Conservation (phyloP, 2,797 vertebrate species). For the Cyclura pinguis region DNA sequence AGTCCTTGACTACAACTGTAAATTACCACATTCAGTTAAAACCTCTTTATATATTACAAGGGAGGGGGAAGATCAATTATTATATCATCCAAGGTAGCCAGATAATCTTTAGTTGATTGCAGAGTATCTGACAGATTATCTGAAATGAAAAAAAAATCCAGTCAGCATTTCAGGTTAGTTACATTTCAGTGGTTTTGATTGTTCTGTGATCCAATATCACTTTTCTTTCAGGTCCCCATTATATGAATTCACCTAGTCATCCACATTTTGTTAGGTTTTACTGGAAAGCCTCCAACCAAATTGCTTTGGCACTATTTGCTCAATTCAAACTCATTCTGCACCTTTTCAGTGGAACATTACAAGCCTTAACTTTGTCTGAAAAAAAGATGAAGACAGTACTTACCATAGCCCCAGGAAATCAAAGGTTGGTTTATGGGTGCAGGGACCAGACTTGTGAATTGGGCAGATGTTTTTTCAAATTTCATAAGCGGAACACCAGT, state of each 20-base stretch:
- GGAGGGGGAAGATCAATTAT: constrained; percentile 75
- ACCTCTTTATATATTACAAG: constrained; percentile 56
- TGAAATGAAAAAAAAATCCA: background rate
- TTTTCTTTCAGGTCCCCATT: background rate
- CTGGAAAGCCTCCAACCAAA: background rate
- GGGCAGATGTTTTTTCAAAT: constrained; percentile 68
- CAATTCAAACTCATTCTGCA: background rate
- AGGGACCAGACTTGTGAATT: constrained; percentile 57
- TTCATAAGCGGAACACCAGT: constrained; percentile 78
- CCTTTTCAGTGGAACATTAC: background rate
- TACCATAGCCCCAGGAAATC: constrained; percentile 73
- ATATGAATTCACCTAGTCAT: background rate
- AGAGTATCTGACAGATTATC: constrained; percentile 69
- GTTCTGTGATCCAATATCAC: background rate
- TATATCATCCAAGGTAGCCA: constrained; percentile 77
- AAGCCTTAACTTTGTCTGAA: background rate
- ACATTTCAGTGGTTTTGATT: background rate
- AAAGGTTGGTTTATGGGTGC: constrained; percentile 70
- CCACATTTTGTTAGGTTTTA: background rate
- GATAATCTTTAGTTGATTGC: constrained; percentile 71
- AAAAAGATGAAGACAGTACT: constrained; percentile 39
- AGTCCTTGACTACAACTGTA: background rate
- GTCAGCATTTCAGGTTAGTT: background rate
- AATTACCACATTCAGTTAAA: background rate
- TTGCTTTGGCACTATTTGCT: no score